Evolutionary conservation across 2,888 invertebrate species (phyloP), one percentile per base, ranked within the genome.

Genomic region (Furcula furcula): DNA sequence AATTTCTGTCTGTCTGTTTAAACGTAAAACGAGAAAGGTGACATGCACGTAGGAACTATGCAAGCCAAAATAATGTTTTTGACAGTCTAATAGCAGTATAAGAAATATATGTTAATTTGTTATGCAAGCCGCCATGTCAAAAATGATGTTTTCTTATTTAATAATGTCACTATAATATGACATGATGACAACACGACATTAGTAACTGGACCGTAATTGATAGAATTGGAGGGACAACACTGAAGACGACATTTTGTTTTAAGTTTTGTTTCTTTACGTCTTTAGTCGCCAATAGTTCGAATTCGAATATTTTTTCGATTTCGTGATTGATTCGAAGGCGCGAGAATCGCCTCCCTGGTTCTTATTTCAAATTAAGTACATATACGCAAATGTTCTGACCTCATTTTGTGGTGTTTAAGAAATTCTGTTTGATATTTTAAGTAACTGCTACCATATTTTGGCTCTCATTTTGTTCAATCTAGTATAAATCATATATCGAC

Each of bases 111-210:
- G 28, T 28, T 28, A 28, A 28, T 28, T 28, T 16, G 18, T 28
- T 28, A 28, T 10, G 28, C 28, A 28, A 28, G 28, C 18, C 3
- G 16, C 28, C 12, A n/a, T 11, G 18, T 28, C 26, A 26, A 14
- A 26, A 26, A 1, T 26, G 26, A 26, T 28, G 28, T 28, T 28
- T 28, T 28, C 18, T 11, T 18, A 28, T 28, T 28, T 18, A 16
- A 28, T 28, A 18, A 28, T 28, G 28, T 18, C 28, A 28, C 9
- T 9, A 9, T 18, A 18, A 28, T 11, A 28, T 10, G 18, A 28
- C 28, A 28, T 28, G 28, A 28, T 28, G 28, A 18, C 18, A 18
- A 18, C 10, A 7, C 11, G 28, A 28, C 28, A 28, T 28, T 28
- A 18, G 28, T 28, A 28, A 18, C 16, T 18, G n/a, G 28, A 28